Base-by-base conservation (phyloP, 2,113 vertebrate species). In the human (Homo sapiens) region DNA sequence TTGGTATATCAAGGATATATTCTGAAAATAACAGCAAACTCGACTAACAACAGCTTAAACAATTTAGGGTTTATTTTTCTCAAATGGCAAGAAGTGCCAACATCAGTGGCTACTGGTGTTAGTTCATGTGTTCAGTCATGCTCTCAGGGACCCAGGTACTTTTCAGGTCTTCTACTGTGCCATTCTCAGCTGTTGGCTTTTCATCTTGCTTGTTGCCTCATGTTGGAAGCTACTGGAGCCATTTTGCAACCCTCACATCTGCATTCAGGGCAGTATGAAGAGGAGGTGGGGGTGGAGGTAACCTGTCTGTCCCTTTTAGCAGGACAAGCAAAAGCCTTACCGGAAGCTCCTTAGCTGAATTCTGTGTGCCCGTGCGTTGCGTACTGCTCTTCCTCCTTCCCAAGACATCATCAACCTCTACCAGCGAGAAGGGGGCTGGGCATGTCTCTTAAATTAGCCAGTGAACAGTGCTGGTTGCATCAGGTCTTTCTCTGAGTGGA, bases 71-170 rank as follows among this genome's bases (percentile, higher is more conserved):
- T n/a, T 35, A 0, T 84, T 52, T 55, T 80, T 45, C 25, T 32
- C 81, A 40, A 8, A 38, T 35, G n/a, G 52, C 52, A 27, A 30
- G 82, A 32, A 57, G 32, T 18, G 30, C 50, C 30, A 22, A 0
- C 6, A 0, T 32, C 8, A 13, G 7, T 2, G 27, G 16, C 3
- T 38, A 32, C 57, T 20, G 25, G 68, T n/a, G 0, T 66, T 23
- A 22, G 78, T 17, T 57, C 18, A 4, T 48, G 10, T 35, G 45
- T 18, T n/a, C 35, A 3, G 16, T 0, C 59, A 23, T 9, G 16
- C 22, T 38, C n/a, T 61, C 11, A 0, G 30, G 50, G 35, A 55
- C 48, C 16, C 61, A 22, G 38, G 12, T 8, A 23, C 83, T 59
- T 23, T n/a, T 25, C 5, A 3, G 22, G 18, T 5, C 14, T 43